Base-by-base conservation (phyloP, 2,888 invertebrate species). In the Pachliopta kotzebuea region DNA sequence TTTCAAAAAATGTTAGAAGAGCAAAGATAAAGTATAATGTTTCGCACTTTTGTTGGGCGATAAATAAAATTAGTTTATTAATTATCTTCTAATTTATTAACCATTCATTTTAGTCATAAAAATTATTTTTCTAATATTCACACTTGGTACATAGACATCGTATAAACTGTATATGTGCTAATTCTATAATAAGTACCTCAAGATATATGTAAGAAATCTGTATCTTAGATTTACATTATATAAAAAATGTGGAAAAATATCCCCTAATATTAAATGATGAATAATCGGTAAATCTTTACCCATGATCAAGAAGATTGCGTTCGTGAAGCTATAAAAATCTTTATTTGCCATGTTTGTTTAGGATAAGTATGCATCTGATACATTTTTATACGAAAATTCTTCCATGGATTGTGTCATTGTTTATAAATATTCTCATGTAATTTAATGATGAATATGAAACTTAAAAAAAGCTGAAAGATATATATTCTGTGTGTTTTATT, bases 351-450 rank as follows among this genome's bases (percentile, higher is more conserved):
- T 60, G 31, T 60, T 31, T 31, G 59, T 31, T 52, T 52, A 37
- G 18, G 21, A 52, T 52, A 31, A 50, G 50, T 60, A 52, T 31
- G 59, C 52, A 60, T 60, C 52, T 60, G 59, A 52, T 24, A 60
- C 52, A 17, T 60, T 52, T 23, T 29, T 20, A 26, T 60, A 29
- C 20, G 59, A 29, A 21, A 31, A 60, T 52, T 58, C 58, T 52
- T 31, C 31, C 59, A 52, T 11, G 17, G 52, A 45, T 20, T 23
- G 8, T 23, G 52, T 20, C 59, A 52, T 52, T 60, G 52, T 37
- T 52, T 60, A 31, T 31, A 29, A 29, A n/a, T 31, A 21, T 4
- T 26, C 11, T 31, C n/a, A 18, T 49, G 18, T 49, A n/a, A 20
- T 49, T 17, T 49, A 49, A 37, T 37, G 14, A 14, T 37, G 37